phyloP scores from a whole-genome alignment of 2,113 vertebrate genomes.

The Myanophis thanlyinensis region DNA sequence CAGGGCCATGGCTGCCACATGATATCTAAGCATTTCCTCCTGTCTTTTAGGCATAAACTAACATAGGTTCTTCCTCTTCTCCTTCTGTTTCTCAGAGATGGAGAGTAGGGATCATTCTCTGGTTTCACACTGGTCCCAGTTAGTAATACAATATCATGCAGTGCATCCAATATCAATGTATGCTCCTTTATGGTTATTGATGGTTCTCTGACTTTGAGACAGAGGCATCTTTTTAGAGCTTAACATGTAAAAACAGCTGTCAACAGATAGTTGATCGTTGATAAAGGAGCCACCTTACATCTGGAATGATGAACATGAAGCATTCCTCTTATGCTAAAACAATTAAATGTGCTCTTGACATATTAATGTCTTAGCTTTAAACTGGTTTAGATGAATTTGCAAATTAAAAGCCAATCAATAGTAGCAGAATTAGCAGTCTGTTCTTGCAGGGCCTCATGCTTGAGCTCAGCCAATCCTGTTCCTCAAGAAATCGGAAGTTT shows the following conservation, averaged over 20 bases:
- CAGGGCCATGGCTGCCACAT: not conserved
- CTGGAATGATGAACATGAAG: constrained; percentile 67
- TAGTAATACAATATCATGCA: not conserved
- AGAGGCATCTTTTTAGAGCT: not conserved
- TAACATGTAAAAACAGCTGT: constrained; percentile 17
- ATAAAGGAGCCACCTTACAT: constrained; percentile 47
- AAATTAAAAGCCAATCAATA: constrained; percentile 71
- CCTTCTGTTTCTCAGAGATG: not conserved
- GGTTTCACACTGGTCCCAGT: not conserved
- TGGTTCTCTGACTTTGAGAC: not conserved
- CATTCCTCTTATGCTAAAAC: constrained; percentile 62
- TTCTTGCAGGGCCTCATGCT: constrained; percentile 65
- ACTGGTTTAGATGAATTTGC: constrained; percentile 59
- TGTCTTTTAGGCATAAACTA: not conserved
- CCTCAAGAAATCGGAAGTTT: constrained; percentile 69
- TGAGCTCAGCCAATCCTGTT: constrained; percentile 71
- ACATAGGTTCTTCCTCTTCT: not conserved
- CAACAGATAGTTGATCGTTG: constrained; percentile 51
- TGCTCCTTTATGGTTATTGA: not conserved
- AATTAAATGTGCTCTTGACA: constrained; percentile 55
- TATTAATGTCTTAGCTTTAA: constrained; percentile 62
- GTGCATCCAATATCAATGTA: not conserved
- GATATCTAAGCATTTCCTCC: not conserved
- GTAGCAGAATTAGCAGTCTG: constrained; percentile 80
- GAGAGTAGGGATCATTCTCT: not conserved